phyloP scores from a whole-genome alignment of 2,797 vertebrate genomes.

The Acestrorhynchus altus region DNA sequence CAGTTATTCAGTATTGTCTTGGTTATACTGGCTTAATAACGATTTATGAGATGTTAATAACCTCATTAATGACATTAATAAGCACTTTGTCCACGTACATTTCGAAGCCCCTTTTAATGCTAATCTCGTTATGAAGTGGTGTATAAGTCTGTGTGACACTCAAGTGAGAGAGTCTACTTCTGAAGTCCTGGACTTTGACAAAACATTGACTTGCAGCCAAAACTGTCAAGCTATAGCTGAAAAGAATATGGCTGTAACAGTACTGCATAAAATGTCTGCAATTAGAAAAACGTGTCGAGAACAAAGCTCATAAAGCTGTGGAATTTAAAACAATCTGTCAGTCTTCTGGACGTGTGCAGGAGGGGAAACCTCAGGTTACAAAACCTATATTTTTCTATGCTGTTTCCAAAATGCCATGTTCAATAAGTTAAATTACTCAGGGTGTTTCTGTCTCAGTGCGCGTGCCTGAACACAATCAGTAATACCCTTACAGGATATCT shows the following conservation, averaged over 20 bases:
- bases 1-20: no score
- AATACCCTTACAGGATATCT: slow-evolving; percentile 1
- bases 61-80: no score
- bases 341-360: background rate
- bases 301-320: background rate
- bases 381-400: background rate
- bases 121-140: no score
- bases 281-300: slow-evolving; percentile 22
- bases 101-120: no score
- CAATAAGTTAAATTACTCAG: background rate
- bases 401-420: background rate
- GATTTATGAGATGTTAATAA: no score
- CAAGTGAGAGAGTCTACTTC: background rate
- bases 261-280: background rate
- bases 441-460: background rate
- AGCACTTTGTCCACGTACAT: no score
- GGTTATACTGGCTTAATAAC: no score
- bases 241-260: background rate
- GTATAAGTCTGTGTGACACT: background rate
- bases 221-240: background rate
- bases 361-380: slow-evolving; percentile 34
- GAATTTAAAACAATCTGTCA: slow-evolving; percentile 41
- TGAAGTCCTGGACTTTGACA: slow-evolving; percentile 1
- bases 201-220: background rate
- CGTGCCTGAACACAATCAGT: background rate